These are phyloP conservation scores for Eulemur rufifrons DNA, from an alignment of 2,113 vertebrate genomes.

Conservation along the genomic window DNA sequence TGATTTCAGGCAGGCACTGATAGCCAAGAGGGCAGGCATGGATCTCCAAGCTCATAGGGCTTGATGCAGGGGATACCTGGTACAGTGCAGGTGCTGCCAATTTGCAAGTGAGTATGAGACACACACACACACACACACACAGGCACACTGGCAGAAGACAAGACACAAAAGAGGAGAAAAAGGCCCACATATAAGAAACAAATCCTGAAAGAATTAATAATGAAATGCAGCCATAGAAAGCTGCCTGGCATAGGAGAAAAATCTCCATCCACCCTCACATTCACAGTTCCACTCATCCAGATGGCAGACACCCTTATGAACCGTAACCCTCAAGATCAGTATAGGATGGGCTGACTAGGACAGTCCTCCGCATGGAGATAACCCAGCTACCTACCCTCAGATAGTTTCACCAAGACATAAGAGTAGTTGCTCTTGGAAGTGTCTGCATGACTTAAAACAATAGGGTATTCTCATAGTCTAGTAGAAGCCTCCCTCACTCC, in stretches of 20 bases:
- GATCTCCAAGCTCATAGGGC: background rate
- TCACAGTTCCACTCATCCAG: background rate
- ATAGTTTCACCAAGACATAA: no score
- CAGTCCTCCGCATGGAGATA: background rate
- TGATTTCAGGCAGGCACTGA: background rate
- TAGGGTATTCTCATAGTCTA: rapidly evolving
- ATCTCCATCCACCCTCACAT: background rate
- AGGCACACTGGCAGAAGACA: background rate
- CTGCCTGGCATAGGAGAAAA: background rate
- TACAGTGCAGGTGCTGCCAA: rapidly evolving
- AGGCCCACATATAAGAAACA: background rate
- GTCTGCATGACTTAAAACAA: background rate
- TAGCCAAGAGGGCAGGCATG: rapidly evolving
- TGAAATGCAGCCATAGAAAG: background rate
- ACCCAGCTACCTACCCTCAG: background rate
- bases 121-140: background rate
- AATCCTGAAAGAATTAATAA: background rate
- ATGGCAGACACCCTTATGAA: rapidly evolving
- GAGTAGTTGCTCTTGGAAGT: background rate
- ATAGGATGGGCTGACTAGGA: no score
- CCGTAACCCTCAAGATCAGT: background rate
- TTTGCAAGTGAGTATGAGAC: background rate
- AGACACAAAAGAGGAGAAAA: background rate
- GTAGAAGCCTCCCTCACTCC: background rate
- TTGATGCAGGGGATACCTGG: rapidly evolving